A percentile compares a stretch with the other conserved stretches of the same genome.
Evolutionary conservation across 53 echinoderm and acorn worm genomes (phyloP).

Genomic region (Stichopus horrens): DNA sequence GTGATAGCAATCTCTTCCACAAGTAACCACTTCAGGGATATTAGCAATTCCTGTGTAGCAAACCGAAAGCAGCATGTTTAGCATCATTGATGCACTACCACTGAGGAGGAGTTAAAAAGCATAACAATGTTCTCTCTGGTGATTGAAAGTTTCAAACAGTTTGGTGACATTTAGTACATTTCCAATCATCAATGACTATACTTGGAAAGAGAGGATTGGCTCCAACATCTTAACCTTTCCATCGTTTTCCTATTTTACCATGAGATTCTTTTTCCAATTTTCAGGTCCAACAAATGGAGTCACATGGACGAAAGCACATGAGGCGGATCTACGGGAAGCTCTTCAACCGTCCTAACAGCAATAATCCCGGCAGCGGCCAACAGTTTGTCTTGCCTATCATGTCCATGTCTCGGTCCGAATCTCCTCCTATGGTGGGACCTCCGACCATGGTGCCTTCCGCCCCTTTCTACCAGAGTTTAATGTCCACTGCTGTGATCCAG

Average conservation of each 20-base stretch:
- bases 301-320: slow-evolving; percentile 98
- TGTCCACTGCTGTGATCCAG: slow-evolving; percentile 31
- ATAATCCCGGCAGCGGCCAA: slow-evolving; percentile 79
- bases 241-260: neutral
- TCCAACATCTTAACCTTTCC: neutral
- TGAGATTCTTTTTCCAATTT: neutral
- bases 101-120: no score
- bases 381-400: slow-evolving; percentile 87
- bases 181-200: no score
- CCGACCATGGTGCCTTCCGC: slow-evolving; percentile 20
- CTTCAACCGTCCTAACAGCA: slow-evolving; percentile 89
- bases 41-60: no score
- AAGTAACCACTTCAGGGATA: no score
- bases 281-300: slow-evolving; percentile 99
- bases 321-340: slow-evolving; percentile 97
- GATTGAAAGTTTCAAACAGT: no score
- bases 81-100: no score
- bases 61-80: no score
- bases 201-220: neutral
- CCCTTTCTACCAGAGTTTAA: slow-evolving; percentile 43
- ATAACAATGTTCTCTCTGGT: no score
- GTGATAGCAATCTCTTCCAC: no score
- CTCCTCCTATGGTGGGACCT: slow-evolving; percentile 38
- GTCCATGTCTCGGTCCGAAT: slow-evolving; percentile 44
- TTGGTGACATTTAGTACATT: no score